A percentile compares a stretch with the other conserved stretches of the same genome.
phyloP scores from a whole-genome alignment of 1,140 invertebrate genomes.

The Tetramorium alpestre region DNA sequence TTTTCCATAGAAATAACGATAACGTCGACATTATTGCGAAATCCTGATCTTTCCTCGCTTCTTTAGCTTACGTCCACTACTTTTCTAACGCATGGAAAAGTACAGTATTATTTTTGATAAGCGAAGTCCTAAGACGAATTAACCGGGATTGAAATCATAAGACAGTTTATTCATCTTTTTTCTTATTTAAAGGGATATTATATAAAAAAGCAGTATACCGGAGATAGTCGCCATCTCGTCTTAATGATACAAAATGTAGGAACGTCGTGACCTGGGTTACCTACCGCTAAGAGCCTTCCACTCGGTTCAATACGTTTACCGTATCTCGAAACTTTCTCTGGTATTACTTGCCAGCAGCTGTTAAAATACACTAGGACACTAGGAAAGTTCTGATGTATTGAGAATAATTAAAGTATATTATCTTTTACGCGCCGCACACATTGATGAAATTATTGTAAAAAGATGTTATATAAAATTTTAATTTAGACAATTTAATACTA shows the following conservation, averaged over 20 bases:
- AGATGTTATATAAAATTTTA: background rate
- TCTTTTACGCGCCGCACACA: background rate
- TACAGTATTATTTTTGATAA: background rate
- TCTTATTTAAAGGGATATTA: background rate
- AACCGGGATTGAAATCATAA: background rate
- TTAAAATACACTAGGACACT: conserved; percentile 10
- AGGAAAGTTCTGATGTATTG: background rate
- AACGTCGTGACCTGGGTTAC: background rate
- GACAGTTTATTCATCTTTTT: background rate
- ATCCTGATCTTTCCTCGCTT: background rate
- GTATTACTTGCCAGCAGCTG: conserved; percentile 36
- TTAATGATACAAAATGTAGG: conserved; percentile 28
- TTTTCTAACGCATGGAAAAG: background rate
- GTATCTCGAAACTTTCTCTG: conserved; percentile 1
- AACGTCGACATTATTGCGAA: background rate
- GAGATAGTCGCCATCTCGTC: conserved; percentile 49
- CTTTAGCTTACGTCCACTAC: background rate
- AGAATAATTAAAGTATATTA: background rate
- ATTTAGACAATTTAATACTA: conserved; percentile 22
- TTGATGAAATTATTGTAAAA: background rate
- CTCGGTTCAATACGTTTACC: background rate
- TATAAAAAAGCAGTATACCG: background rate
- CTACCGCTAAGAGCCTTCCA: conserved; percentile 41
- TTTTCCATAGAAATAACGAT: too few species aligned
- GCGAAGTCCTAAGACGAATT: background rate